Evolutionary conservation across 2,113 vertebrate species (phyloP), one percentile per base, ranked within the genome.

Genomic region (Serranochromis macrocephalus): DNA sequence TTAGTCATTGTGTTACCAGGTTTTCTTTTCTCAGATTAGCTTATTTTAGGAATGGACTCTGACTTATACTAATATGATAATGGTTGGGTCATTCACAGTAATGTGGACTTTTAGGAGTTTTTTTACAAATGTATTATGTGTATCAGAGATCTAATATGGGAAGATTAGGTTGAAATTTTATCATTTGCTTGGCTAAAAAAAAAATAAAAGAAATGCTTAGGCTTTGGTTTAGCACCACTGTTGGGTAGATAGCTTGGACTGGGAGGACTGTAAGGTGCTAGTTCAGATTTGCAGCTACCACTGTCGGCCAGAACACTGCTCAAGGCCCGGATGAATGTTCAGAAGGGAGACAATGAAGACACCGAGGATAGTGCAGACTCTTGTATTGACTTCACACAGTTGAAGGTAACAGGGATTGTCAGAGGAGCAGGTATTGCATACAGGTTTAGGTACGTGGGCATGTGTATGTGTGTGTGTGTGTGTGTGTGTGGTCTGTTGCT

Each of bases 361-460:
- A 57, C 54, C 21, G 0, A 57, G 54, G 54, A 55, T 55, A 55
- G 51, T 53, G 9, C 5, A 21, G 21, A 55, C 54, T 55, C 53
- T 55, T 55, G 53, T 55, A 26, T 55, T 55, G 11, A 55, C 54
- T 7, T 55, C 54, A 55, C 21, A 55, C 54, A 55, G 7, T 55
- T 55, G 11, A 55, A 55, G 11, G 21, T 14, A 55, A 55, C 2
- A 55, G 54, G 2, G 54, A 55, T 55, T 7, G 54, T 55, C 54
- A 55, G 11, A 55, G 4, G 54, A 55, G 21, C 54, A 26, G 54
- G 1, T 55, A 13, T 55, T 26, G 11, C 11, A 0, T 55, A 24
- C 53, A 54, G n/a, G 0, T 7, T 54, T 24, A 54, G n/a, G n/a
- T 54, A n/a, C 6, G 0, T 54, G 51, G 5, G 51, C 3, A 4